Base-by-base conservation (phyloP, 2,888 invertebrate species). In the Harpalus rufipes region DNA sequence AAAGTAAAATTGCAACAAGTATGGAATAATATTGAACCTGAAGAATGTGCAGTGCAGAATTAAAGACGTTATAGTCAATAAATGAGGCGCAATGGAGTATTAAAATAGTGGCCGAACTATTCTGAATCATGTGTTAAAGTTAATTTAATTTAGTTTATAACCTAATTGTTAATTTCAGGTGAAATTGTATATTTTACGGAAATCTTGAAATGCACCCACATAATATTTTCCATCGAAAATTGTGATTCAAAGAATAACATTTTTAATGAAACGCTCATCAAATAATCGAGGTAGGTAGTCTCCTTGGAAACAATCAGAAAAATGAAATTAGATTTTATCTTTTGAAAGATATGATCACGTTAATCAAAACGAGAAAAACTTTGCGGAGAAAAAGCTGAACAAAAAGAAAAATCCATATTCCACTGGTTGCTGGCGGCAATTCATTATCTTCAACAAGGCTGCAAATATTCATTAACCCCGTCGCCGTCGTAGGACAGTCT, bases 391-490 rank as follows among this genome's bases (percentile, higher is more conserved):
- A 12, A 59, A 8, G 7, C 16, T 18, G 59, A 59, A 7, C 59
- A 59, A 59, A 59, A 63, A 63, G 21, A 63, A 63, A 63, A 63
- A 63, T 63, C 63, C 63, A 63, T 63, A 63, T 63, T 63, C 63
- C 63, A 63, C 63, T 63, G 63, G 63, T 63, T 44, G 72, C 72
- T 72, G n/a, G 14, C 32, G 72, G 72, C 56, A 25, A 76, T 76
- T 76, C 76, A 76, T 76, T 76, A 76, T 25, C 56, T 76, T 76
- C 21, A 76, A 76, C 76, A 76, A 68, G 25, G 7, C 68, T 68
- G 68, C 68, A 68, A 68, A 68, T 68, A 68, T 68, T 68, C 68
- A 68, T 44, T 76, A 76, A 56, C 56, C 21, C 44, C 51, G 76
- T 76, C 76, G 25, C 44, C 76, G 76, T 76, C 76, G 25, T 25